A percentile compares a stretch with the other conserved stretches of the same genome.
These are phyloP conservation scores for Proisotoma minuta DNA, from an alignment of 2,888 invertebrate genomes.

Conservation along the genomic window DNA sequence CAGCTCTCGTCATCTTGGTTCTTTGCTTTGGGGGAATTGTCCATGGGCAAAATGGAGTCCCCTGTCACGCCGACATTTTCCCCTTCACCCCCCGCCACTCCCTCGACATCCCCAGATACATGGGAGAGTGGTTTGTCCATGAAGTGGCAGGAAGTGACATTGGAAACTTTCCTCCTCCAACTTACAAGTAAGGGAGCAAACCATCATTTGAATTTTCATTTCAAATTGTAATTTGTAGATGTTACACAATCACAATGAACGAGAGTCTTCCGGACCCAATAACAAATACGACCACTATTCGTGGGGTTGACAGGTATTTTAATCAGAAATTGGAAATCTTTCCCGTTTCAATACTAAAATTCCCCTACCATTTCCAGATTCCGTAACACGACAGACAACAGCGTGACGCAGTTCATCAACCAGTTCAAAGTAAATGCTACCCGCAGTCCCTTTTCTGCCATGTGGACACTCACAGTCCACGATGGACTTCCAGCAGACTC, in stretches of 20 bases:
- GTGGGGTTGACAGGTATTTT: too few relatives aligned
- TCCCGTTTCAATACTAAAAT: neutral
- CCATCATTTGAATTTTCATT: too few relatives aligned
- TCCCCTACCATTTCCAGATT: conserved; percentile 7
- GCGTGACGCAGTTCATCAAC: neutral
- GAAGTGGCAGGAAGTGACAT: conserved; percentile 27
- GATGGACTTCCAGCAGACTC: too few relatives aligned
- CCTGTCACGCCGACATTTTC: conserved; percentile 22
- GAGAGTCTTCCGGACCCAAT: too few relatives aligned
- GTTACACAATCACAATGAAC: too few relatives aligned
- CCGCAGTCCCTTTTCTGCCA: conserved; percentile 18
- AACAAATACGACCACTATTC: too few relatives aligned
- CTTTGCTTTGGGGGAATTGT: neutral
- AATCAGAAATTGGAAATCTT: too few relatives aligned
- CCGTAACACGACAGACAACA: conserved; percentile 17
- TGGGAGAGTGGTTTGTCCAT: conserved; percentile 30
- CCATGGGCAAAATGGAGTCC: conserved; percentile 18
- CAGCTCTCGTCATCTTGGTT: neutral
- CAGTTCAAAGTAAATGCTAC: conserved; percentile 18
- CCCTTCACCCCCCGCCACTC: conserved; percentile 25
- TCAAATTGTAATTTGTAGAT: too few relatives aligned
- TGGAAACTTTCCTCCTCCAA: conserved; percentile 26
- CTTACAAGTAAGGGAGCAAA: conserved; percentile 24
- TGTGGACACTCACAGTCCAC: too few relatives aligned
- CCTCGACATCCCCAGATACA: conserved; percentile 25